phyloP scores from a whole-genome alignment of 2,113 vertebrate species.

The Alethe diademata region DNA sequence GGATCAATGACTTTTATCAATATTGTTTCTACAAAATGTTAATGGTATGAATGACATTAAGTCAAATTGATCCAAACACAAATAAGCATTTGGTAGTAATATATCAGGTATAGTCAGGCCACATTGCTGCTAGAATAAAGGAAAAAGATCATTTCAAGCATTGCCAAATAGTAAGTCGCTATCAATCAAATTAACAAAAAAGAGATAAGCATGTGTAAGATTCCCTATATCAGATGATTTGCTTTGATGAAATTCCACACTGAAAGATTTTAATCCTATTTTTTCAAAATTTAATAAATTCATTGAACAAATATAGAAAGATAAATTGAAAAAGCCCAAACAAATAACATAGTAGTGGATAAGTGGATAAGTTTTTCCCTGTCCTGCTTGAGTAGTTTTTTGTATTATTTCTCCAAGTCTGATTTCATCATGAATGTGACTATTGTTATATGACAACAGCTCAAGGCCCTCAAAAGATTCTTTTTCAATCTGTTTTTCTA shows the following conservation, averaged over 20 bases:
- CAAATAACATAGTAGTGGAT: not conserved
- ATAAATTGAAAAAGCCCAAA: not conserved
- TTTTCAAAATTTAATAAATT: not conserved
- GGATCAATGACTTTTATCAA: conserved; percentile 80
- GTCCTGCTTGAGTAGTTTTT: not conserved
- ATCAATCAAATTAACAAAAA: conserved; percentile 6
- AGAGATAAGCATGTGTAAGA: not conserved
- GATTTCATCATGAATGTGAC: not conserved
- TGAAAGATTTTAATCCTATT: not conserved
- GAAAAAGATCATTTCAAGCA: conserved; percentile 16
- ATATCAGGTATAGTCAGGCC: not conserved
- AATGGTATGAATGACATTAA: conserved; percentile 84
- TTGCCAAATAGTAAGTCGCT: conserved; percentile 3
- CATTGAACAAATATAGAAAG: not conserved
- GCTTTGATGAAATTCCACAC: not conserved
- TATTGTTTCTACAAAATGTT: conserved; percentile 80
- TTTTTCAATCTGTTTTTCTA: not conserved
- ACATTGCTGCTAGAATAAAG: conserved; percentile 1
- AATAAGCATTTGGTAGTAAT: conserved; percentile 69
- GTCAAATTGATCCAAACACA: conserved; percentile 80
- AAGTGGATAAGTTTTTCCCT: not conserved
- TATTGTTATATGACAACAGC: not conserved
- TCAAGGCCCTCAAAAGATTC: not conserved
- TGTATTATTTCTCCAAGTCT: not conserved
- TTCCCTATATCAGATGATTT: not conserved